Conservation (phyloP, 1,140 invertebrate genomes). For the Melanaphis sacchari region DNA sequence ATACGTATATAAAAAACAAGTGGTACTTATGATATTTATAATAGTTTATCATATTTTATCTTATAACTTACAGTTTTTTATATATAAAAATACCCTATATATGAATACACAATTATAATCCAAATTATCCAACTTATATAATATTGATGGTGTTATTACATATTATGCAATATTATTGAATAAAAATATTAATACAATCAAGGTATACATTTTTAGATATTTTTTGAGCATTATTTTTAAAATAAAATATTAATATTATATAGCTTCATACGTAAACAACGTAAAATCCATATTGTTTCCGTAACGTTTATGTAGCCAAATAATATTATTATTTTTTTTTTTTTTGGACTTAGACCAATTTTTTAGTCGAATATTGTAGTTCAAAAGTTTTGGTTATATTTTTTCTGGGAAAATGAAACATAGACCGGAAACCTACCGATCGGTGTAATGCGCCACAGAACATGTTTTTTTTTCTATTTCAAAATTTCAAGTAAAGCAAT, state of each 20-base stretch:
- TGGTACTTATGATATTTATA: neutral
- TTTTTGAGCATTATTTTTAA: neutral
- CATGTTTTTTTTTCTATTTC: neutral
- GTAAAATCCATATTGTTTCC: neutral
- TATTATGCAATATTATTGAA: neutral
- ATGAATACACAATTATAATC: neutral
- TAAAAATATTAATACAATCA: neutral
- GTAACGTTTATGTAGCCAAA: neutral
- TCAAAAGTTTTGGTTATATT: conserved; percentile 16
- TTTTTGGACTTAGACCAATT: neutral
- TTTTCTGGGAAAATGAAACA: conserved; percentile 1
- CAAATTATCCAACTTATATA: neutral
- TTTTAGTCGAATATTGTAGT: neutral
- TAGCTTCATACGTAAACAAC: neutral
- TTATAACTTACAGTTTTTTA: neutral
- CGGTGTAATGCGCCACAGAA: conserved; percentile 4
- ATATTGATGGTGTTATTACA: neutral
- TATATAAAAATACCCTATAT: neutral
- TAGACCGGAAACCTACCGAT: neutral
- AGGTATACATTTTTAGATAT: neutral
- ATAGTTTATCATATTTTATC: neutral
- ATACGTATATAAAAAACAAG: neutral
- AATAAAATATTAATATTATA: neutral
- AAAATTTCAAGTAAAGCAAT: conserved; percentile 19
- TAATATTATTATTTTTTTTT: neutral